A percentile compares a stretch with the other conserved stretches of the same genome.
These are phyloP conservation scores for Salticus scenicus DNA, from an alignment of 2,888 invertebrate species.

Conservation along the genomic window DNA sequence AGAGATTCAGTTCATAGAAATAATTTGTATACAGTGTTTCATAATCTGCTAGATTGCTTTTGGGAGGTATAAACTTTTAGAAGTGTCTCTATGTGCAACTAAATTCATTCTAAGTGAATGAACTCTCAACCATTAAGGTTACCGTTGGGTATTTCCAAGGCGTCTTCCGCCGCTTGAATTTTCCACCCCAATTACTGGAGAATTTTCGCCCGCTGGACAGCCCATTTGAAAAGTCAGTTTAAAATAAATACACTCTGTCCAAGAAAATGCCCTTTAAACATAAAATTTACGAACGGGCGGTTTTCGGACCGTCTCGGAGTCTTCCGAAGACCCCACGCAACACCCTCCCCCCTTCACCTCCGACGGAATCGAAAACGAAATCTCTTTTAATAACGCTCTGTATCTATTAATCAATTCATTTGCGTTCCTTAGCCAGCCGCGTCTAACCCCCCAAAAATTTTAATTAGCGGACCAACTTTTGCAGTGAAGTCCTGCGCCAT, in stretches of 20 bases:
- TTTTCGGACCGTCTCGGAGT: background rate
- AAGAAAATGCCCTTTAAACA: background rate
- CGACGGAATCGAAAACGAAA: background rate
- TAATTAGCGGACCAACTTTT: constrained; percentile 60
- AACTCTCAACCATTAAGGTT: background rate
- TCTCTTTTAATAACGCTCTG: constrained; percentile 10
- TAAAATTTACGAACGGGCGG: background rate
- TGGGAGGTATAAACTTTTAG: too few relatives aligned
- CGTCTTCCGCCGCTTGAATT: background rate
- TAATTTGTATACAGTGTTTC: too few relatives aligned
- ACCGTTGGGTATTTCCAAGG: too few relatives aligned
- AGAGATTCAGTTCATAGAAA: too few relatives aligned
- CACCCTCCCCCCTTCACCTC: background rate
- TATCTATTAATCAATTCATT: constrained; percentile 62
- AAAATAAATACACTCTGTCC: background rate
- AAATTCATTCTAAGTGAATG: background rate
- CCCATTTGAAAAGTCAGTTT: background rate
- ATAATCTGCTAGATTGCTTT: too few relatives aligned
- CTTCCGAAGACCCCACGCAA: background rate
- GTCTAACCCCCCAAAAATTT: constrained; percentile 37
- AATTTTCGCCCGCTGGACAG: background rate
- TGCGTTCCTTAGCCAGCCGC: constrained; percentile 35
- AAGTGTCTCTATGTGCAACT: background rate
- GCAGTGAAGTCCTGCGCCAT: constrained; percentile 12
- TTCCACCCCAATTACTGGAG: background rate